Conservation (phyloP, 2,888 invertebrate genomes). For the Cryptocephalus moraei region DNA sequence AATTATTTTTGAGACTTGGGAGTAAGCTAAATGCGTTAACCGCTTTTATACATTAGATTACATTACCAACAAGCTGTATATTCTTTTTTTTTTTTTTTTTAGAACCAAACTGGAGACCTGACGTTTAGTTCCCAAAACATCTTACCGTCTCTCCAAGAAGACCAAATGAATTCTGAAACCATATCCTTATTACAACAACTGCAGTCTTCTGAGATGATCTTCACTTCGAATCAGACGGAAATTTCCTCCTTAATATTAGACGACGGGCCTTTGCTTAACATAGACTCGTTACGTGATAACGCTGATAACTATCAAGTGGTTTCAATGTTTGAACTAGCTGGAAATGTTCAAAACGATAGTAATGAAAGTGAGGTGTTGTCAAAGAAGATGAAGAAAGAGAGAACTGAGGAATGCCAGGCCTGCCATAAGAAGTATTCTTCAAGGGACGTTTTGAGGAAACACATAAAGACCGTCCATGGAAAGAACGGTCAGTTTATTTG, state of each 20-base stretch:
- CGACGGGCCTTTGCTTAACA: background rate
- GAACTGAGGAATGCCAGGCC: slow-evolving; percentile 27
- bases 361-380: slow-evolving; percentile 2
- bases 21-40: no score
- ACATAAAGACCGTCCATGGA: slow-evolving; percentile 41
- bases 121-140: no score
- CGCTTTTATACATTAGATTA: no score
- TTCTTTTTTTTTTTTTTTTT: no score
- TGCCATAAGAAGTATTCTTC: slow-evolving; percentile 30
- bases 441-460: slow-evolving; percentile 31
- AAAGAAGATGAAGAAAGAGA: no score
- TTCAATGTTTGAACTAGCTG: no score
- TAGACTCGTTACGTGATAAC: background rate
- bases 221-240: background rate
- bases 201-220: background rate
- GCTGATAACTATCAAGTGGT: no score
- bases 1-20: no score
- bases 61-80: no score
- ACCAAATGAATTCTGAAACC: background rate
- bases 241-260: background rate
- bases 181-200: background rate
- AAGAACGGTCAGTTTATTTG: slow-evolving; percentile 23
- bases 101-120: no score
- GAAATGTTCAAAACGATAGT: slow-evolving; percentile 1
- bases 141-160: no score